Conservation (phyloP, 2,797 vertebrate genomes). For the Carcharodon carcharias region DNA sequence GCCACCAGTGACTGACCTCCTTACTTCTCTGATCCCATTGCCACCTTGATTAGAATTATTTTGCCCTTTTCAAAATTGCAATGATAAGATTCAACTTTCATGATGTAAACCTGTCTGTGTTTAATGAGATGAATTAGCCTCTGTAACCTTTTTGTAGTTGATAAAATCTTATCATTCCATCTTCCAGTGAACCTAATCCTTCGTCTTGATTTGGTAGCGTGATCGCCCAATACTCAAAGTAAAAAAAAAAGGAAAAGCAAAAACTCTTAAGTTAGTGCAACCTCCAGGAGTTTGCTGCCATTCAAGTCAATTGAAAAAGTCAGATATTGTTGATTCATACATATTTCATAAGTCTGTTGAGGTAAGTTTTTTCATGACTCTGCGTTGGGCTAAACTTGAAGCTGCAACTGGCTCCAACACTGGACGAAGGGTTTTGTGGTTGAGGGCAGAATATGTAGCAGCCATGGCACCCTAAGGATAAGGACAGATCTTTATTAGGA, state of each 20-base stretch:
- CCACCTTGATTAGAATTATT: not conserved
- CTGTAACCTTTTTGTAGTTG: not conserved
- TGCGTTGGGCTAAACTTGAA: constrained; percentile 88
- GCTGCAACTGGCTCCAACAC: constrained; percentile 91
- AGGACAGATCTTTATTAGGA: not conserved
- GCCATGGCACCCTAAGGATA: constrained; percentile 78
- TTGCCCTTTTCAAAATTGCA: not conserved
- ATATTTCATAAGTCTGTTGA: constrained; percentile 81
- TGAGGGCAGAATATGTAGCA: constrained; percentile 86
- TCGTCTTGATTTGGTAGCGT: constrained; percentile 17
- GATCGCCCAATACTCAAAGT: constrained; percentile 17
- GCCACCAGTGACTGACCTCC: not conserved
- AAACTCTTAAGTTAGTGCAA: constrained; percentile 24
- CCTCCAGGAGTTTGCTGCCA: not conserved
- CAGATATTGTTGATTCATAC: constrained; percentile 13
- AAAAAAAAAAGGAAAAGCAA: constrained; percentile 35
- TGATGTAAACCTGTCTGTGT: not conserved
- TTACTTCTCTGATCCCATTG: not conserved
- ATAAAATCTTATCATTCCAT: constrained; percentile 18
- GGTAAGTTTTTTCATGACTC: constrained; percentile 95
- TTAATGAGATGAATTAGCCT: constrained; percentile 11
- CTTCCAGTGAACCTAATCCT: not conserved
- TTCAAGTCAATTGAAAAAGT: constrained; percentile 34
- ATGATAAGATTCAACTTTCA: not conserved
- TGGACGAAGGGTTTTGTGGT: constrained; percentile 88